Percentiles rank a stretch among this genome's conserved stretches.
Conservation (phyloP, 2,797 vertebrate genomes). For the Eremophila alpestris region DNA sequence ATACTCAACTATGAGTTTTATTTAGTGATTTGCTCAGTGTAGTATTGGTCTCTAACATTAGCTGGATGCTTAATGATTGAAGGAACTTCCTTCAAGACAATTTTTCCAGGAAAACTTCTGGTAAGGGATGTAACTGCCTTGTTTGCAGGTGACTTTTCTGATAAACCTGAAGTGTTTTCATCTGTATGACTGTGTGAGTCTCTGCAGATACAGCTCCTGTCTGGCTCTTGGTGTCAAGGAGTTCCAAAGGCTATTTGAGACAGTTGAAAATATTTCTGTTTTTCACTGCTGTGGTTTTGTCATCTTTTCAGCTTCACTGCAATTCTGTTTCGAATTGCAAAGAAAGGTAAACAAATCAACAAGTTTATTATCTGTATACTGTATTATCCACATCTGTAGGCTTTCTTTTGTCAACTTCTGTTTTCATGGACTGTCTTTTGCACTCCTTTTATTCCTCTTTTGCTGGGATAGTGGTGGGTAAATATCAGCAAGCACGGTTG, state of each 20-base stretch:
- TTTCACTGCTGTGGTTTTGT: neutral
- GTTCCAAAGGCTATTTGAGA: neutral
- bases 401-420: neutral
- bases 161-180: neutral
- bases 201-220: neutral
- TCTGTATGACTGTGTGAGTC: neutral
- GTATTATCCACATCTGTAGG: neutral
- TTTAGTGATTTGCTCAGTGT: neutral
- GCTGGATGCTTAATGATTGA: neutral
- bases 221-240: neutral
- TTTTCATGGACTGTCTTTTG: neutral
- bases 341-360: neutral
- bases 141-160: neutral
- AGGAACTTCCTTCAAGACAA: neutral
- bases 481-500: neutral
- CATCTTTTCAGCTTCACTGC: neutral
- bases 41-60: neutral
- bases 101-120: neutral
- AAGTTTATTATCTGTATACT: neutral
- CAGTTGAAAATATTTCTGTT: neutral
- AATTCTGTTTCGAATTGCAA: constrained; percentile 13
- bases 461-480: neutral
- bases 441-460: neutral
- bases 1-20: neutral
- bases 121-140: neutral